Evolutionary conservation across 2,797 vertebrate genomes (phyloP).

Genomic region (Vespertilio murinus): DNA sequence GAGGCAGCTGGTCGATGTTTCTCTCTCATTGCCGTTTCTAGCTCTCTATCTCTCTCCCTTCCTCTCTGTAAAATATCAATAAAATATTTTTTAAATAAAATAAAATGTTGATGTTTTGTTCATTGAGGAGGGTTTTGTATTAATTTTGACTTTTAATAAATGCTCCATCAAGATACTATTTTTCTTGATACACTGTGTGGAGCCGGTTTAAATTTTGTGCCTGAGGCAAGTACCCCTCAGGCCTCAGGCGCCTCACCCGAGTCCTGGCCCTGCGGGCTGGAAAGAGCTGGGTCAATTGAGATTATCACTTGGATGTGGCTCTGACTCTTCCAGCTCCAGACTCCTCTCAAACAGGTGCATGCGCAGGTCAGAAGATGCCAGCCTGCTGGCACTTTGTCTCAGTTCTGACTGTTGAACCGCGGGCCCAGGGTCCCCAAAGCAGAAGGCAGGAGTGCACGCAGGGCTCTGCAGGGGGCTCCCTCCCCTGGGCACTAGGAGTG

Average conservation of each 20-base stretch:
- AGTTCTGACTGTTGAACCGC: background rate
- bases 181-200: background rate
- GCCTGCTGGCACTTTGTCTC: background rate
- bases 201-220: background rate
- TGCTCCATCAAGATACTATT: background rate
- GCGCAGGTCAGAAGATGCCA: background rate
- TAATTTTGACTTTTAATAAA: background rate
- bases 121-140: background rate
- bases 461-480: background rate
- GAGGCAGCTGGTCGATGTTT: too few species aligned
- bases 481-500: background rate
- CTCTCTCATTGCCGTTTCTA: too few species aligned
- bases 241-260: fast-evolving
- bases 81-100: too few species aligned
- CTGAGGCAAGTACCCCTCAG: background rate
- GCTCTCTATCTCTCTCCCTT: too few species aligned
- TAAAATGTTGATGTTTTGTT: background rate
- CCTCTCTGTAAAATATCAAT: too few species aligned
- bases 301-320: background rate
- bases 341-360: background rate
- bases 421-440: background rate
- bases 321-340: background rate
- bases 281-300: background rate
- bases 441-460: background rate
- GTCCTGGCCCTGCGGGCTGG: background rate